Conservation (phyloP, 1,140 invertebrate genomes). For the Mamestra configurata region DNA sequence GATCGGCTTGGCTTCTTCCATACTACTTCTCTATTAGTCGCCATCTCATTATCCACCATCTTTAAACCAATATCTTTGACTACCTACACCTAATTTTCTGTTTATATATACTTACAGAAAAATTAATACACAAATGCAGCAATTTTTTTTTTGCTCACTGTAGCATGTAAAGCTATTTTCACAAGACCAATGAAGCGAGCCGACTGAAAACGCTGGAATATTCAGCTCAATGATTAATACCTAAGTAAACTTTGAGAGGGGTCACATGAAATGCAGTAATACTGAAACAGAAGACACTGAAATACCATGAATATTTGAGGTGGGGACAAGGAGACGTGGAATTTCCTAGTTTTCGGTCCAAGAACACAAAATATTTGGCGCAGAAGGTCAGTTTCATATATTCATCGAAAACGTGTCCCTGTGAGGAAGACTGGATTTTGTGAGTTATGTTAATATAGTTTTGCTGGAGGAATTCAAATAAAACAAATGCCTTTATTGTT, state of each 20-base stretch:
- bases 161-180: neutral
- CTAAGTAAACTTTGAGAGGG: neutral
- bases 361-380: neutral
- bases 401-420: too few relatives aligned
- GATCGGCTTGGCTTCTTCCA: too few relatives aligned
- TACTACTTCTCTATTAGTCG: too few relatives aligned
- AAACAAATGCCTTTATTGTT: too few relatives aligned
- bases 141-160: neutral
- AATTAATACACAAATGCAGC: neutral
- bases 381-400: neutral
- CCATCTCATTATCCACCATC: too few relatives aligned
- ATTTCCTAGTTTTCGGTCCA: conserved; percentile 28
- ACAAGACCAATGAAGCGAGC: neutral
- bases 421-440: too few relatives aligned
- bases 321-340: conserved; percentile 29
- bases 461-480: too few relatives aligned
- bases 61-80: too few relatives aligned
- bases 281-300: conserved; percentile 17
- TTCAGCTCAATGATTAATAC: conserved; percentile 14
- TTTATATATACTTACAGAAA: too few relatives aligned
- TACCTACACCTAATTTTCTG: too few relatives aligned
- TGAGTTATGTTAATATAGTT: too few relatives aligned
- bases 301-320: conserved; percentile 38
- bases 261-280: neutral
- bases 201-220: neutral